Base-by-base conservation (phyloP, 2,888 invertebrate genomes). In the Copidosoma aretas region DNA sequence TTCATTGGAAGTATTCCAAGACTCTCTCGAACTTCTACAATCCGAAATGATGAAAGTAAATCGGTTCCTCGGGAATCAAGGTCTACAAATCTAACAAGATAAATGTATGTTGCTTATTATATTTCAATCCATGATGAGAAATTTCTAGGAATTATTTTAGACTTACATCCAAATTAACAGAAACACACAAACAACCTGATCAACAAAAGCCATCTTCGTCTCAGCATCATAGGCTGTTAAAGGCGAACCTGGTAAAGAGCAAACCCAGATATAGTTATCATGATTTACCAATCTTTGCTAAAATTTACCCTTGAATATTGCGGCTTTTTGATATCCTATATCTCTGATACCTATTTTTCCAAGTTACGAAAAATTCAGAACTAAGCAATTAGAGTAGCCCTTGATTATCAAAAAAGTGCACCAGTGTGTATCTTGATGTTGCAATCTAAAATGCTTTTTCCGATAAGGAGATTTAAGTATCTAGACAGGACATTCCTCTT, bases 291-390 rank as follows among this genome's bases (percentile, higher is more conserved):
- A 32, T 49, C 49, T 19, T 10, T 49, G 19, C 17, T 49, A 3
- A 49, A 10, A 49, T 49, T 10, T 49, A 49, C 4, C 15, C 15
- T 49, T n/a, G 49, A 49, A 49, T 49, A 49, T 10, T 49, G 49
- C 19, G 49, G 49, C 15, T 49, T 49, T 49, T 19, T 49, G 17
- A 8, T 49, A 49, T 49, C 49, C 19, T 10, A 3, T 49, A n/a
- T 15, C 49, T 15, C 49, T 15, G 49, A 49, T 10, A 49, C 15
- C 19, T 10, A 49, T n/a, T 49, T 49, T 49, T 15, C 15, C 15
- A 49, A 49, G 19, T 49, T 49, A 49, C 49, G n/a, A 49, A 49
- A 49, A 49, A 19, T 49, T 49, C 49, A 49, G 10, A 49, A 49
- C 49, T 8, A 3, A 5, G 49, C 49, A n/a, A 15, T 49, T 49